Evolutionary conservation across 2,888 invertebrate species (phyloP), one percentile per base, ranked within the genome.

Genomic region (Atrina japonica): DNA sequence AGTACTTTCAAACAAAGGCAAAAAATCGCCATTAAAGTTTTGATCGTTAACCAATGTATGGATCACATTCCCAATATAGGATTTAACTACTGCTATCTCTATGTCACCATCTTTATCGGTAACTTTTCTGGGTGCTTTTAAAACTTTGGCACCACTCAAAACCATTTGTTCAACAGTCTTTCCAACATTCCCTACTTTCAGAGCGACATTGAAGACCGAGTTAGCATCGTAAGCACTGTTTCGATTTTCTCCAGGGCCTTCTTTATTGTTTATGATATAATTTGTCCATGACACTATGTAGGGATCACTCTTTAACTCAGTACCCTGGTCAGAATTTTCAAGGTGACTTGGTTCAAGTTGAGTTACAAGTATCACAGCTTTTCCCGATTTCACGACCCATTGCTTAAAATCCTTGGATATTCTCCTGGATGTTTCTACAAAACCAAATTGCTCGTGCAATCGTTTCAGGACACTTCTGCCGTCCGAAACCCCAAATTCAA

Each of bases 11-110:
- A 91, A 92, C 11, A 89, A 90, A 2, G 91, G 91, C 23, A 92
- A 83, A 78, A 92, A 92, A 40, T 76, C 64, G 0, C 91, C 91
- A 0, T 61, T 70, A 71, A 91, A 91, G n/a, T 81, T 65, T n/a
- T 70, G 73, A 56, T 86, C 88, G 69, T 92, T 85, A n/a, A 92
- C 77, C 2, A 92, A 75, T 0, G 92, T 91, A 73, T 92, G 92
- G 18, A 90, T 82, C 6, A 92, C 88, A 80, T 92, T 91, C 0
- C 91, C 91, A 58, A 91, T 87, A 74, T 88, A 87, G 9, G 91
- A 91, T 61, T 86, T 85, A 5, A 92, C 83, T 2, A 89, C 83
- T 3, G 91, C 89, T 69, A 87, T 86, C 9, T 81, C 82, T 3
- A 91, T 85, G 0, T 73, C 65, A 5, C 91, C 92, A 59, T 83